Base-by-base conservation (phyloP, 1,140 invertebrate genomes). In the Brachionus manjavacas region DNA sequence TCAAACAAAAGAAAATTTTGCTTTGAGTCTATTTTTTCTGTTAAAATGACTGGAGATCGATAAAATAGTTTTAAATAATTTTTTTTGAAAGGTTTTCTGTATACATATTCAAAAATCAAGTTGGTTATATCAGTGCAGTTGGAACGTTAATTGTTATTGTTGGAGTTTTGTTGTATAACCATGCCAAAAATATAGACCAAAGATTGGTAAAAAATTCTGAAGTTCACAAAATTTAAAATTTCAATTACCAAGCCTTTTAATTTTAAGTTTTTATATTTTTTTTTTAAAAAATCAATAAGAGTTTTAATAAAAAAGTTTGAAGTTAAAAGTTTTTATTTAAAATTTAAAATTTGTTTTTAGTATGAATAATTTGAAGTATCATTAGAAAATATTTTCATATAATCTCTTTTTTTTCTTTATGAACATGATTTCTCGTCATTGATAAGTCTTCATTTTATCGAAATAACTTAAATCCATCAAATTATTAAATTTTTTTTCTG, bases 91-190 rank as follows among this genome's bases (percentile, higher is more conserved):
- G 72, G 94, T 88, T 94, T 64, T 95, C 94, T 49, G 92, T 95
- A 74, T 88, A 95, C 74, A 89, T 94, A 86, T 95, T 95, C 89
- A 92, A 93, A 72, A 95, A 95, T 88, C 91, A 93, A 66, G 92
- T 95, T 83, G 95, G 94, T 55, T 89, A 93, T 83, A 90, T 94
- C 7, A 94, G 93, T 88, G 93, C 92, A 23, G 87, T 94, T 31
- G 94, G 94, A 46, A 94, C 94, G 1, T 89, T 91, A 35, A 91
- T 92, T 43, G 94, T 95, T 16, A 93, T 94, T 86, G 87, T 92
- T 9, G 94, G 94, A 64, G 94, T 95, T 55, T 89, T 95, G 28
- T 87, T 94, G 11, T 95, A 95, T 88, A 95, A 94, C 87, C 89
- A 89, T 80, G 89, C 89, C 4, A 88, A 88, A 72, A 88, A 89